phyloP scores from a whole-genome alignment of 2,888 invertebrate genomes.

The Pyrrhosoma nymphula region DNA sequence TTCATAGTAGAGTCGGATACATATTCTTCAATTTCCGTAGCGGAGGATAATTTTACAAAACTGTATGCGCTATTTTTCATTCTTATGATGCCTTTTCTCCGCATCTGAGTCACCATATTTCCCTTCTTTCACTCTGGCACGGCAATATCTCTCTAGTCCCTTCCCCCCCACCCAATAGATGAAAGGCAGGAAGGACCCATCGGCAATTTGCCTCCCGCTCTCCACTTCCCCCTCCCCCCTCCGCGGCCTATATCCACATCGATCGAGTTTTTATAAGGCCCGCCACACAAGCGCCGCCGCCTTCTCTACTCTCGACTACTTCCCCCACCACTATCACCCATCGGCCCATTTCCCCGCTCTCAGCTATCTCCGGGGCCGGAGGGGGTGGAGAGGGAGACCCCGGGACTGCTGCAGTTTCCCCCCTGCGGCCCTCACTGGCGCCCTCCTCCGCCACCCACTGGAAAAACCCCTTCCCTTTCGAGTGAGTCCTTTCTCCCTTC shows the following conservation, averaged over 20 bases:
- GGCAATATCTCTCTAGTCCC: not conserved
- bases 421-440: not conserved
- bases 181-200: conserved; percentile 6
- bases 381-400: too few relatives aligned
- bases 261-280: conserved; percentile 9
- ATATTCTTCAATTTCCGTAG: too few relatives aligned
- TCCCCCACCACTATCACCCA: too few relatives aligned
- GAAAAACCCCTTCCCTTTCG: not conserved
- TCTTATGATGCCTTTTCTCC: not conserved
- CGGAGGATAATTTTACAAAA: too few relatives aligned
- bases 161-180: not conserved
- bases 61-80: not conserved
- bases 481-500: not conserved
- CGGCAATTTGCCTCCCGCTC: not conserved
- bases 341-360: not conserved
- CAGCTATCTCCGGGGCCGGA: not conserved
- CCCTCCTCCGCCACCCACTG: not conserved
- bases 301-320: not conserved
- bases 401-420: not conserved
- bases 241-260: not conserved
- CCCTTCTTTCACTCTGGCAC: not conserved
- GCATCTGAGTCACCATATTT: not conserved
- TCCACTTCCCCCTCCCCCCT: not conserved
- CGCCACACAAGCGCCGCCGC: not conserved
- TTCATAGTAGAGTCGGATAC: too few relatives aligned